A percentile compares a stretch with the other conserved stretches of the same genome.
phyloP scores from a whole-genome alignment of 2,797 vertebrate species.

The Enteromius treurensis region DNA sequence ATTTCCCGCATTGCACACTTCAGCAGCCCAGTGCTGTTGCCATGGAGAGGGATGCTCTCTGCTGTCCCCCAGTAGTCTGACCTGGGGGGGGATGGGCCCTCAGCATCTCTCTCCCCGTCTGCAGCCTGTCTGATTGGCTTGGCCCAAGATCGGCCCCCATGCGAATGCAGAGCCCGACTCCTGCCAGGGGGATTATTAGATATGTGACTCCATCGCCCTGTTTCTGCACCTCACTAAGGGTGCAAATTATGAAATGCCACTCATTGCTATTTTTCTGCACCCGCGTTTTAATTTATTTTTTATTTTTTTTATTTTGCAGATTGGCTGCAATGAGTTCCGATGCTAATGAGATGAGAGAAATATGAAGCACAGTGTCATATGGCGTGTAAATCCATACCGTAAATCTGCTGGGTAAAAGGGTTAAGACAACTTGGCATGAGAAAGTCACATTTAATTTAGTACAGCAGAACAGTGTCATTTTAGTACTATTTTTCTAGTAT shows the following conservation, averaged over 20 bases:
- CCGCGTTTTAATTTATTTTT: not conserved
- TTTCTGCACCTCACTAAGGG: conserved; percentile 45
- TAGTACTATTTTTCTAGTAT: not conserved
- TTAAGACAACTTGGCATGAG: not conserved
- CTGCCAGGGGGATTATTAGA: conserved; percentile 52
- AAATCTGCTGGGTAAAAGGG: not conserved
- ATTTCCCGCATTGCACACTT: conserved; percentile 49
- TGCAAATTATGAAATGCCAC: conserved; percentile 58
- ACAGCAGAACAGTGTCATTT: not conserved
- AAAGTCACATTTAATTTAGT: not conserved
- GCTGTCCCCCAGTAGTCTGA: conserved; percentile 75
- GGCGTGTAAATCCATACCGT: not conserved
- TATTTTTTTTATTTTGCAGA: conserved; percentile 22
- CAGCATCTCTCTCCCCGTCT: conserved; percentile 39
- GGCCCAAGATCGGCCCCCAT: conserved; percentile 37
- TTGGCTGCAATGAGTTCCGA: conserved; percentile 22
- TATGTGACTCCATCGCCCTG: conserved; percentile 46
- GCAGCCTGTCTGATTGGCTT: conserved; percentile 44
- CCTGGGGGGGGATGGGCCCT: conserved; percentile 69
- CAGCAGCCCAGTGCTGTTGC: conserved; percentile 70
- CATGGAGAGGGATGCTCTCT: conserved; percentile 73
- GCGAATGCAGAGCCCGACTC: conserved; percentile 40
- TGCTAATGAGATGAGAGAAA: conserved; percentile 35
- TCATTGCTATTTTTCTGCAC: conserved; percentile 35
- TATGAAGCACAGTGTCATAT: conserved; percentile 5